Conservation (phyloP, 2,113 vertebrate species). For the Oxygymnocypris stewartii region DNA sequence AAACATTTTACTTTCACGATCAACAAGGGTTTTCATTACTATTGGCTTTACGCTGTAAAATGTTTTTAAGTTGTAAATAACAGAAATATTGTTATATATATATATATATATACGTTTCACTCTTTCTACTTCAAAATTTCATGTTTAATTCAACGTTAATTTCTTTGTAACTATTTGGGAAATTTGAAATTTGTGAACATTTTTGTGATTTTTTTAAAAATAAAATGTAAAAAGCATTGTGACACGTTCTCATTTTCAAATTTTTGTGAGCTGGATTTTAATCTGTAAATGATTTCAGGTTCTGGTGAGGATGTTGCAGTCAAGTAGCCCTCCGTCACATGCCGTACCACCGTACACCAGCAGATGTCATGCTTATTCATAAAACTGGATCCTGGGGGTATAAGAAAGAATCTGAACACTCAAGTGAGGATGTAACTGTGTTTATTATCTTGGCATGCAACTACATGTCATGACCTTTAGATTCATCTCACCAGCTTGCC, state of each 20-base stretch:
- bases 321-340: background rate
- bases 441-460: conserved; percentile 95
- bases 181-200: too few relatives aligned
- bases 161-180: too few relatives aligned
- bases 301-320: background rate
- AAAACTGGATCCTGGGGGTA: background rate
- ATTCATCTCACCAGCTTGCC: conserved; percentile 77
- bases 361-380: conserved; percentile 36
- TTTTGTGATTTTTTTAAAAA: too few relatives aligned
- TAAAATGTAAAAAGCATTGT: background rate
- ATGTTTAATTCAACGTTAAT: too few relatives aligned
- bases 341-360: background rate
- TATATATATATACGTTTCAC: too few relatives aligned
- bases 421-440: conserved; percentile 53
- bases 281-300: background rate
- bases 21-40: background rate
- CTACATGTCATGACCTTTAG: conserved; percentile 83
- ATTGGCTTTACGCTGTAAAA: background rate
- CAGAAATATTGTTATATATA: too few relatives aligned
- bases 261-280: background rate
- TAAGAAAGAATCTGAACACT: conserved; percentile 32
- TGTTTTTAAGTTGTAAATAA: too few relatives aligned
- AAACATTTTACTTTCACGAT: background rate
- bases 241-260: background rate
- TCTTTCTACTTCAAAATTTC: too few relatives aligned